phyloP scores from a whole-genome alignment of 2,888 invertebrate species.

The Odontothrips loti region DNA sequence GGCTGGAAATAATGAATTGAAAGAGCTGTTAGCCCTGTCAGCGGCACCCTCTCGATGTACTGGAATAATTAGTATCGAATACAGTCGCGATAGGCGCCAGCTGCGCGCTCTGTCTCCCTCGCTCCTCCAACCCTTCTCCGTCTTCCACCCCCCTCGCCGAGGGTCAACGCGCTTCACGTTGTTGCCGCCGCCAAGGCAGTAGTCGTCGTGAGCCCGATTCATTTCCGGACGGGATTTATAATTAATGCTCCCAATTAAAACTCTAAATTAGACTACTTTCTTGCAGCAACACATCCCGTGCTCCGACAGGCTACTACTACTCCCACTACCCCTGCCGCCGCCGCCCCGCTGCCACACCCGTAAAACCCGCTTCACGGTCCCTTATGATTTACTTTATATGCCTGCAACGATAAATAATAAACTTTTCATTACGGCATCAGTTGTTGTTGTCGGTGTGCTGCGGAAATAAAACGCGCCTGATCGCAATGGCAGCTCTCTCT shows the following conservation, averaged over 20 bases:
- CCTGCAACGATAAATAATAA: constrained; percentile 8
- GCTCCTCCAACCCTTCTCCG: background rate
- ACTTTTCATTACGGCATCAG: background rate
- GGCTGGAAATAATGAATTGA: background rate
- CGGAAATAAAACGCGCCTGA: background rate
- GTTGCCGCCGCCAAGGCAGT: background rate
- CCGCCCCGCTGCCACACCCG: background rate
- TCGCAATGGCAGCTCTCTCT: background rate
- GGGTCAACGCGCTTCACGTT: background rate
- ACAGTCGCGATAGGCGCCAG: background rate
- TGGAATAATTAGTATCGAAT: constrained; percentile 6
- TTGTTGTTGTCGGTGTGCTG: background rate
- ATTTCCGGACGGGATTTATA: background rate
- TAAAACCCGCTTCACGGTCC: background rate
- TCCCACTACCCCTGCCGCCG: background rate
- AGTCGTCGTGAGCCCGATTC: background rate
- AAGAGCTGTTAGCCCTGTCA: background rate
- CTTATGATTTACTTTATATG: constrained; percentile 11
- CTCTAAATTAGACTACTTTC: constrained; percentile 6
- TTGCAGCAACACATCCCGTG: background rate
- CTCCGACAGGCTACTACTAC: too few relatives aligned
- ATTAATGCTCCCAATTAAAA: constrained; percentile 3
- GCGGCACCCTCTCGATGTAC: background rate
- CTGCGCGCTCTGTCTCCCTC: background rate
- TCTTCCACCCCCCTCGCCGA: background rate